Evolutionary conservation across 2,797 vertebrate species (phyloP).

Genomic region (Neosilurus hyrtlii): DNA sequence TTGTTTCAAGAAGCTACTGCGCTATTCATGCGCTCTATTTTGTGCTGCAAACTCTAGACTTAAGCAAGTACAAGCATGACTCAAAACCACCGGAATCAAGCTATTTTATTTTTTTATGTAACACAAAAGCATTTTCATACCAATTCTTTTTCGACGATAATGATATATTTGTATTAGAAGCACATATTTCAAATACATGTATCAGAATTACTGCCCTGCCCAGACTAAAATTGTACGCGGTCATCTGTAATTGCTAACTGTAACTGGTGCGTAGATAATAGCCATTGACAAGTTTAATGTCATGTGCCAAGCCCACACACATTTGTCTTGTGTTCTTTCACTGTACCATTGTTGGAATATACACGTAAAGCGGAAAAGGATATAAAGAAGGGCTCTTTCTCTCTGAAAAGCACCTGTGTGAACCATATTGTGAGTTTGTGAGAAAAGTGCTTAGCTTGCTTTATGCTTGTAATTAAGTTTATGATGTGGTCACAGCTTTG

Average conservation of each 20-base stretch:
- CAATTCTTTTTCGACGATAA: too few species aligned
- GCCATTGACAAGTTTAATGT: slow-evolving; percentile 26
- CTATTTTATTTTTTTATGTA: not conserved
- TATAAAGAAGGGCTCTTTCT: not conserved
- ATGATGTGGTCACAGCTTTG: slow-evolving; percentile 43
- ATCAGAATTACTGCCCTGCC: slow-evolving; percentile 8
- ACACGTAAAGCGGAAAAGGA: not conserved
- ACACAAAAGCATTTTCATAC: slow-evolving; percentile 1
- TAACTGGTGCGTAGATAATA: slow-evolving; percentile 33
- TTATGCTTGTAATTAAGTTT: slow-evolving; percentile 38
- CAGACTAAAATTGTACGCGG: slow-evolving; percentile 4
- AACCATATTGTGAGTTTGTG: slow-evolving; percentile 9
- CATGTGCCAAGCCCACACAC: slow-evolving; percentile 34
- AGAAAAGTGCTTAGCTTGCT: slow-evolving; percentile 35
- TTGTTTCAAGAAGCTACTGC: not conserved
- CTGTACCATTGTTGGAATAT: slow-evolving; percentile 2
- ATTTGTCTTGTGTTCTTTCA: not conserved
- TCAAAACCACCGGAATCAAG: not conserved
- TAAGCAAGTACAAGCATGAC: not conserved
- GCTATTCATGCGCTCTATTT: not conserved
- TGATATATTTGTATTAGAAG: slow-evolving; percentile 3
- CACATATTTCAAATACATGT: slow-evolving; percentile 12
- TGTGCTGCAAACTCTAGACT: not conserved
- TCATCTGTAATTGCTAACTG: slow-evolving; percentile 27
- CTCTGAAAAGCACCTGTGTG: slow-evolving; percentile 35